Evolutionary conservation across 2,888 invertebrate genomes (phyloP), one percentile per base, ranked within the genome.

Genomic region (Adelognathus sp.): DNA sequence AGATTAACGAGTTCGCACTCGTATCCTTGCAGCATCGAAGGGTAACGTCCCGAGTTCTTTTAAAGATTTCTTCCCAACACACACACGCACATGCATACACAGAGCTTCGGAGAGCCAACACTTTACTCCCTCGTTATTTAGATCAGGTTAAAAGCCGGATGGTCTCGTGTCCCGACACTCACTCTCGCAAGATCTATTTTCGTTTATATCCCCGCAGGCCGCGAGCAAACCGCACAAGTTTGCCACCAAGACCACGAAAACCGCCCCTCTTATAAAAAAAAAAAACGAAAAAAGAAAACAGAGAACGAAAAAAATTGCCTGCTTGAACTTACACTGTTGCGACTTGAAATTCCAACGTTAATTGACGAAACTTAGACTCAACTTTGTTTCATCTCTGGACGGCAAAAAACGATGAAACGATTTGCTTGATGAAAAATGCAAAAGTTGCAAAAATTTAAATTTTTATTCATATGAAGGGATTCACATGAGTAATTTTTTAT

Each of bases 71-170:
- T 75, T 46, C 21, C 9, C n/a, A 36, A 33, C 31, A 14, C 24
- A 50, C 36, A 31, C 16, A 44, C 11, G 27, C 31, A 46, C n/a
- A 36, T 14, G 27, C 24, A 27, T n/a, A 46, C 46, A 31, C n/a
- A 33, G 27, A 39, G 7, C 50, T 50, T 11, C 3, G 24, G 50
- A 50, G 50, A 21, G 54, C 18, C 61, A 52, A 67, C 56, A 63
- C 72, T 79, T 67, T 63, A 44, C 54, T 56, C 54, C 31, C 67
- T 76, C 75, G 79, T 79, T 79, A 76, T 76, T 75, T 67, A 63
- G 67, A 79, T 72, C 71, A 76, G 63, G 72, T 76, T 76, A 79
- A 79, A 79, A 76, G 79, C 79, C 76, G 67, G 79, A 79, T 79
- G 75, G 78, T 61, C 69, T 75, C 58, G 39, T 67, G 66, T 75